Conservation (phyloP, 2,797 vertebrate genomes). For the Lemur catta region DNA sequence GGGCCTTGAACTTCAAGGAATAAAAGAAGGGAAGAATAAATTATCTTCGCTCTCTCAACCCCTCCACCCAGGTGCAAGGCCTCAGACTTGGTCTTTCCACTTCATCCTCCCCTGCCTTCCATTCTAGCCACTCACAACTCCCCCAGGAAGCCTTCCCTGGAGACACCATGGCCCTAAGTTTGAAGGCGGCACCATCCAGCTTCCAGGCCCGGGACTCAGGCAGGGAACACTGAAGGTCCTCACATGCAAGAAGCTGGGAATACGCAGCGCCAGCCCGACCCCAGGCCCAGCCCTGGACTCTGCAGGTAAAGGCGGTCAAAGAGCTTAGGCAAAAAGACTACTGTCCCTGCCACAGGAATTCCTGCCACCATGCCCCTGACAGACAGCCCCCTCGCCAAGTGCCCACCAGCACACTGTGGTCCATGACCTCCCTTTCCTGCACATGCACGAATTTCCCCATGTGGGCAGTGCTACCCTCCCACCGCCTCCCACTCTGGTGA, state of each 20-base stretch:
- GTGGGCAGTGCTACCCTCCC: not conserved
- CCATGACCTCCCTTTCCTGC: not conserved
- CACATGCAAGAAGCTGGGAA: not conserved
- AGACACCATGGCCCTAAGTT: not conserved
- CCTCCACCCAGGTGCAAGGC: not conserved
- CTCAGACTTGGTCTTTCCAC: not conserved
- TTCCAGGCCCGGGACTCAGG: not conserved
- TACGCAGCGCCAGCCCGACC: not conserved
- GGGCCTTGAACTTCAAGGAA: not conserved
- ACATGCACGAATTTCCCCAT: not conserved
- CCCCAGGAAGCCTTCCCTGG: not conserved
- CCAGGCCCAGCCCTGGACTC: not conserved
- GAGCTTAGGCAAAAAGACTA: not conserved
- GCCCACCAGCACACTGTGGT: too few species aligned
- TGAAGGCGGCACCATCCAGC: not conserved
- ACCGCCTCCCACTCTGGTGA: not conserved
- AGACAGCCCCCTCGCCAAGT: not conserved
- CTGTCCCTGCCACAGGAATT: not conserved
- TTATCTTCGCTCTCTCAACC: too few species aligned
- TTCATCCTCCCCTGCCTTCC: not conserved
- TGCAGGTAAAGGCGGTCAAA: not conserved
- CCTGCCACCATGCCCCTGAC: accelerated
- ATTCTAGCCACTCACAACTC: not conserved
- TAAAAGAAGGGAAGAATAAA: not conserved
- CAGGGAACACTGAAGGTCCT: not conserved